These are phyloP conservation scores for Rhagium mordax DNA, from an alignment of 2,888 invertebrate genomes.

Conservation along the genomic window DNA sequence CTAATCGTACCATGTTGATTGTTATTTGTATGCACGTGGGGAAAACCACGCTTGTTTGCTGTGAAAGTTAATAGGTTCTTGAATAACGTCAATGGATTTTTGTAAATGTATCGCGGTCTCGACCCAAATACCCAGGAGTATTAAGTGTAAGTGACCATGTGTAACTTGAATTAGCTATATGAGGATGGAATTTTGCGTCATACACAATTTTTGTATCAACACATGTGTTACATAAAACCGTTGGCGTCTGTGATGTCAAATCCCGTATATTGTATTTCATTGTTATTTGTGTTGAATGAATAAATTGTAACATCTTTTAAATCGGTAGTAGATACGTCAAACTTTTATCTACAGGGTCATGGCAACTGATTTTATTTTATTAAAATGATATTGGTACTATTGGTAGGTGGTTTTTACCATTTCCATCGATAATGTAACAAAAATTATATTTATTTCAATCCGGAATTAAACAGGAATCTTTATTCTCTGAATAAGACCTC, in stretches of 20 bases:
- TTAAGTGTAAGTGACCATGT: not conserved
- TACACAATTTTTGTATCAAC: not conserved
- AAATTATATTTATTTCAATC: no score
- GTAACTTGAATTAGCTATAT: not conserved
- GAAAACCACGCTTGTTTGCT: not conserved
- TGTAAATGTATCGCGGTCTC: not conserved
- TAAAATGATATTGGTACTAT: not conserved
- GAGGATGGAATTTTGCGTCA: not conserved
- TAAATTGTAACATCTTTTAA: not conserved
- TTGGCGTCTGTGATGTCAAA: not conserved
- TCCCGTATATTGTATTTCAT: not conserved
- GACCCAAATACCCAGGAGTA: slow-evolving; percentile 3
- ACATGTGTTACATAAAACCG: not conserved
- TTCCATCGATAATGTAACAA: no score
- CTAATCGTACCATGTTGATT: not conserved
- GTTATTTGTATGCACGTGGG: not conserved
- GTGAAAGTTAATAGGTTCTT: slow-evolving; percentile 1
- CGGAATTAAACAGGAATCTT: no score
- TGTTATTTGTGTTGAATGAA: not conserved
- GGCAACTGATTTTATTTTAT: not conserved
- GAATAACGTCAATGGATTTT: slow-evolving; percentile 4
- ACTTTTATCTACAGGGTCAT: not conserved
- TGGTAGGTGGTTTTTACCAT: not conserved
- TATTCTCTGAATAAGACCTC: no score
- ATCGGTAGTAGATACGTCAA: no score